A percentile compares a stretch with the other conserved stretches of the same genome.
Conservation (phyloP, 1,140 invertebrate genomes). For the Ostrea denselamellosa region DNA sequence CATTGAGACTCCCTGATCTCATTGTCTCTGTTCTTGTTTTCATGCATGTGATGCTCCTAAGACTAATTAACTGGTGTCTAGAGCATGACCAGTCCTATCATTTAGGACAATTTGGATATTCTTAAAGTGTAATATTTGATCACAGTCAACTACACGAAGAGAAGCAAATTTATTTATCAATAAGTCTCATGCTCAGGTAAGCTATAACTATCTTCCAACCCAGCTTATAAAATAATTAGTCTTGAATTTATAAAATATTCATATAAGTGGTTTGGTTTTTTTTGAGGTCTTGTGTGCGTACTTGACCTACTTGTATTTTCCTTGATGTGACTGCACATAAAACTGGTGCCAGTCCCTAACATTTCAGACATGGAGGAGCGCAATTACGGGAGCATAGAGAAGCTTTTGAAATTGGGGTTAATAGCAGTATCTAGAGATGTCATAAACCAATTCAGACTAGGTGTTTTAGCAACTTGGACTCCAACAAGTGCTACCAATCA, state of each 20-base stretch:
- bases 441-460: neutral
- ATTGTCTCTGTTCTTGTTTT: no score
- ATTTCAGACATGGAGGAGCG: neutral
- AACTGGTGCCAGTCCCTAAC: neutral
- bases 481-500: conserved; percentile 19
- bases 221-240: neutral
- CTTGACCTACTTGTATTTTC: neutral
- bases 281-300: neutral
- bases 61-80: no score
- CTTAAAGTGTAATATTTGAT: no score
- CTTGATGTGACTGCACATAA: neutral
- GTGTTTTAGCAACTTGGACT: conserved; percentile 18
- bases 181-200: no score
- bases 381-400: neutral
- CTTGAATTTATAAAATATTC: neutral
- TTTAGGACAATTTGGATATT: no score
- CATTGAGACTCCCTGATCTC: no score
- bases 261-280: neutral
- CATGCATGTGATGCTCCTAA: no score
- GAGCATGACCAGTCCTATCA: no score
- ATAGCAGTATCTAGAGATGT: conserved; percentile 23
- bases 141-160: no score
- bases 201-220: no score
- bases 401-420: conserved; percentile 22
- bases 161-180: no score